Conservation (phyloP, 2,888 invertebrate genomes). For the Carabus problematicus region DNA sequence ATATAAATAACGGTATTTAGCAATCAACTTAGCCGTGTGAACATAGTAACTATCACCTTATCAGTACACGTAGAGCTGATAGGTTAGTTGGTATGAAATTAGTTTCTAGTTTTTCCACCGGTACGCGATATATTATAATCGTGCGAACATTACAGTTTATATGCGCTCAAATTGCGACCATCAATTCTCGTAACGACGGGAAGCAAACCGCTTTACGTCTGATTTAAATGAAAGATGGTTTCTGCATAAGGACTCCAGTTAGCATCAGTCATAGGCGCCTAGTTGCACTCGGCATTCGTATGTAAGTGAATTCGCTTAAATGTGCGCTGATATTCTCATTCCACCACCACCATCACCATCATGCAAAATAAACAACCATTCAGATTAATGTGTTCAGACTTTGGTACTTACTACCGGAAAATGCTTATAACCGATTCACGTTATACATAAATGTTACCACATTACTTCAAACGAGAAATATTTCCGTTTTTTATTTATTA, state of each 20-base stretch:
- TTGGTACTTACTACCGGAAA: too few species aligned
- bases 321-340: too few species aligned
- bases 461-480: too few species aligned
- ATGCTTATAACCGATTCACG: too few species aligned
- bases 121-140: constrained; percentile 39
- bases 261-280: constrained; percentile 16
- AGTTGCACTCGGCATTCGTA: constrained; percentile 4
- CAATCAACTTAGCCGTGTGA: too few species aligned
- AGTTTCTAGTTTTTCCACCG: constrained; percentile 38
- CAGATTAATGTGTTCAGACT: too few species aligned
- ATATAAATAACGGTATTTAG: too few species aligned
- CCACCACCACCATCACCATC: too few species aligned
- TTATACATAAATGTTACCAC: too few species aligned
- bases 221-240: constrained; percentile 39
- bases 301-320: constrained; percentile 12
- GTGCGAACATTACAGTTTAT: constrained; percentile 43
- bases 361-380: too few species aligned
- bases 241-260: constrained; percentile 28
- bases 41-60: too few species aligned
- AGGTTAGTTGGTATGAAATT: constrained; percentile 18
- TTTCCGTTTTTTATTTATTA: too few species aligned
- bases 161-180: constrained; percentile 38
- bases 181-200: constrained; percentile 41
- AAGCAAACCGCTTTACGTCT: constrained; percentile 37
- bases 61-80: not conserved